Evolutionary conservation across 2,797 vertebrate species (phyloP).

Genomic region (Spizella passerina): DNA sequence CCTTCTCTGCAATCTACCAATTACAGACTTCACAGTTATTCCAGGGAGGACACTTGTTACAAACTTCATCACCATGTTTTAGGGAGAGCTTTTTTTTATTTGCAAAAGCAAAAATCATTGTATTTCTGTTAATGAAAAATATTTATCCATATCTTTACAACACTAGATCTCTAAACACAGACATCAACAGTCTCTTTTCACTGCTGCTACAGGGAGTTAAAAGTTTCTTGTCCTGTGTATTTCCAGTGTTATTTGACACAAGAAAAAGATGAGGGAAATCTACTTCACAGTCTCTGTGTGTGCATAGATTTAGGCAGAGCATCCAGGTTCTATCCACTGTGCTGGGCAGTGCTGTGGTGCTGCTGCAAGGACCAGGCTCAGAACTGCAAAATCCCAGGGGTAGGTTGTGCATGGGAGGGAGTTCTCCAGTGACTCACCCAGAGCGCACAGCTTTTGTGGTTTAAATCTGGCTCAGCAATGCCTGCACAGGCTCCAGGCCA

Average conservation of each 20-base stretch:
- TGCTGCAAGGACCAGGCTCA: not conserved
- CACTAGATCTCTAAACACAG: not conserved
- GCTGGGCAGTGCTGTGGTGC: not conserved
- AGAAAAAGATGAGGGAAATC: not conserved
- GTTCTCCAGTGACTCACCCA: not conserved
- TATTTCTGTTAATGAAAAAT: not conserved
- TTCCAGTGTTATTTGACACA: not conserved
- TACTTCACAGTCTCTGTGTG: not conserved
- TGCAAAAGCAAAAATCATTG: not conserved
- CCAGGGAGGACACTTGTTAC: not conserved
- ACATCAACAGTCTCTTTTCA: not conserved
- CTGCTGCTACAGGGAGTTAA: not conserved
- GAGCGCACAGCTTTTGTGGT: not conserved
- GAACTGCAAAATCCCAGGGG: not conserved
- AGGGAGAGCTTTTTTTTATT: not conserved
- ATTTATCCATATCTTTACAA: not conserved
- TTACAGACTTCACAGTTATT: not conserved
- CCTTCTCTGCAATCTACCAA: not conserved
- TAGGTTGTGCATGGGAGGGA: not conserved
- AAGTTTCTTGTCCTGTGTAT: not conserved
- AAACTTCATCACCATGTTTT: fast-evolving
- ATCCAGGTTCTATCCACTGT: not conserved
- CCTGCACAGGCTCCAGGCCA: not conserved
- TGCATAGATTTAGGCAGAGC: not conserved
- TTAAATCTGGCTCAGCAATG: not conserved